These are phyloP conservation scores for Rhea americana DNA, from an alignment of 2,113 vertebrate species.

Conservation along the genomic window DNA sequence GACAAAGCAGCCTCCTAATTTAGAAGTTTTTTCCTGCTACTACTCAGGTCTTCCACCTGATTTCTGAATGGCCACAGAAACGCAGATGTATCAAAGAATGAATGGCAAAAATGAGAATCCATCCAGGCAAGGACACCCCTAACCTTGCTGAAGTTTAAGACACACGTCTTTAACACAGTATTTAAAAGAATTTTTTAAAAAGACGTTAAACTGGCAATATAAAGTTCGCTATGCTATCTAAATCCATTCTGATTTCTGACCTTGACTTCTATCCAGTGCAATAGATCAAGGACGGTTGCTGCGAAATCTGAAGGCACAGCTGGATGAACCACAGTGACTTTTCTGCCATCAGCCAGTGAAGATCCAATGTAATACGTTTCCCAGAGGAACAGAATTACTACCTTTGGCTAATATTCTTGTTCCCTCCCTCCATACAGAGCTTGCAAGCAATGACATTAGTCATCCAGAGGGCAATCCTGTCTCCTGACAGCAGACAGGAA, in stretches of 20 bases:
- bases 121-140: not conserved
- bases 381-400: not conserved
- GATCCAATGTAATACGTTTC: not conserved
- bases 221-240: not conserved
- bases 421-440: not conserved
- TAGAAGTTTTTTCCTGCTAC: not conserved
- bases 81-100: not conserved
- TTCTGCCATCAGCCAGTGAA: not conserved
- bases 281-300: not conserved
- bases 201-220: not conserved
- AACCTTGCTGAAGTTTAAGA: not conserved
- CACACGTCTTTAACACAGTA: not conserved
- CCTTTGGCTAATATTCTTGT: not conserved
- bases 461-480: not conserved
- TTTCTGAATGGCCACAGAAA: not conserved
- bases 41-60: not conserved
- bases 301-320: slow-evolving; percentile 19
- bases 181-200: not conserved
- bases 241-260: not conserved
- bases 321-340: not conserved
- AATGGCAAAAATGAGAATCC: not conserved
- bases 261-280: not conserved
- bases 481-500: not conserved
- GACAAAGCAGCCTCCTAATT: not conserved
- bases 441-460: not conserved